phyloP scores from a whole-genome alignment of 2,888 invertebrate species.

The Eupithecia centaureata region DNA sequence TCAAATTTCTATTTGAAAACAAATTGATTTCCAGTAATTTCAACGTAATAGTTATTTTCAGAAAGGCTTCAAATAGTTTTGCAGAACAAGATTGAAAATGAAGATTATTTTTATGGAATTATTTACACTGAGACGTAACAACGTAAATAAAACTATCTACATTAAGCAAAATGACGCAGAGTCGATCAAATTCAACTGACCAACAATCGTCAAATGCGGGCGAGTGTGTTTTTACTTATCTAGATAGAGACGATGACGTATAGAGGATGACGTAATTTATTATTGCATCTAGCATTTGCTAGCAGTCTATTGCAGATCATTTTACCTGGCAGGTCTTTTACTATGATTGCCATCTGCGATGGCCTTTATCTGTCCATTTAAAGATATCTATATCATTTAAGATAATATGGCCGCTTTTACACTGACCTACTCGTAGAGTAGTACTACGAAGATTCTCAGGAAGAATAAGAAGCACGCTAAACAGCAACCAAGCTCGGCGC shows the following conservation, averaged over 20 bases:
- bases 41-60: background rate
- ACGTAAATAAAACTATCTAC: background rate
- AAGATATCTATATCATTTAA: too few relatives aligned
- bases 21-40: slow-evolving; percentile 1
- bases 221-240: background rate
- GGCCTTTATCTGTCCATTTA: background rate
- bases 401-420: background rate
- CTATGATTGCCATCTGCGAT: background rate
- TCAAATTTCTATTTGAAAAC: background rate
- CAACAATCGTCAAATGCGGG: background rate
- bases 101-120: background rate
- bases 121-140: background rate
- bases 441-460: slow-evolving; percentile 87
- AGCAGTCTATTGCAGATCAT: too few relatives aligned
- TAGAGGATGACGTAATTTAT: too few relatives aligned
- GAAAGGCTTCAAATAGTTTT: background rate
- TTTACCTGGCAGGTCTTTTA: background rate
- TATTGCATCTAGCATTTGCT: too few relatives aligned
- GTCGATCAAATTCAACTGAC: background rate
- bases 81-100: background rate
- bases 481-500: slow-evolving; percentile 75
- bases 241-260: background rate
- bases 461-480: slow-evolving; percentile 86
- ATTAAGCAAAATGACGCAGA: background rate
- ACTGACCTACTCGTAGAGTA: too few relatives aligned